These are phyloP conservation scores for Trichogramma dendrolimi DNA, from an alignment of 2,888 invertebrate species.

Conservation along the genomic window DNA sequence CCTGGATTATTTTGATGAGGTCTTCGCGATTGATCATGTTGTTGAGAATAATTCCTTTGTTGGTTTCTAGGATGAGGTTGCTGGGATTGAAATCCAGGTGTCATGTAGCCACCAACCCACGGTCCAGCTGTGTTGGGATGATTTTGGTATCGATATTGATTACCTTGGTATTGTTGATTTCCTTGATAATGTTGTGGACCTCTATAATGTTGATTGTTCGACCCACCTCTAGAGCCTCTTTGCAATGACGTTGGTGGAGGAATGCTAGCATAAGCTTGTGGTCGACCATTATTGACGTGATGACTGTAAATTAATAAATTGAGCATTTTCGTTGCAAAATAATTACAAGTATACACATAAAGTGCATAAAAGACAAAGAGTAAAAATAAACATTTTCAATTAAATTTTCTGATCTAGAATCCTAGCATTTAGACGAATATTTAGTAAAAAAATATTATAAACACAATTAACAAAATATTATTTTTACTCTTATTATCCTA, in stretches of 20 bases:
- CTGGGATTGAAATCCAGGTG: slow-evolving; percentile 7
- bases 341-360: neutral
- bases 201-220: slow-evolving; percentile 10
- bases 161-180: slow-evolving; percentile 8
- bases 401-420: too few relatives aligned
- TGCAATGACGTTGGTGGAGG: slow-evolving; percentile 39
- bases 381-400: too few relatives aligned
- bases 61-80: slow-evolving; percentile 15
- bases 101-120: slow-evolving; percentile 14
- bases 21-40: slow-evolving; percentile 6
- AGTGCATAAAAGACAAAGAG: too few relatives aligned
- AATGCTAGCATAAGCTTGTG: slow-evolving; percentile 46
- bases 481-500: neutral
- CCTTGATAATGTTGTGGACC: slow-evolving; percentile 11
- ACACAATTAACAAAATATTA: neutral
- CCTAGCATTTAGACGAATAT: neutral
- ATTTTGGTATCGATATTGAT: slow-evolving; percentile 1
- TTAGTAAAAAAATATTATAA: neutral
- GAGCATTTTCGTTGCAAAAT: neutral
- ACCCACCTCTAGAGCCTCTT: slow-evolving; percentile 20
- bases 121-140: slow-evolving; percentile 5
- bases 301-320: slow-evolving; percentile 39
- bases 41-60: slow-evolving; percentile 10
- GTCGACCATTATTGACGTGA: slow-evolving; percentile 38
- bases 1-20: slow-evolving; percentile 12